A percentile compares a stretch with the other conserved stretches of the same genome.
phyloP scores from a whole-genome alignment of 2,113 vertebrate genomes.

The Calyptommatus sinebrachiatus region DNA sequence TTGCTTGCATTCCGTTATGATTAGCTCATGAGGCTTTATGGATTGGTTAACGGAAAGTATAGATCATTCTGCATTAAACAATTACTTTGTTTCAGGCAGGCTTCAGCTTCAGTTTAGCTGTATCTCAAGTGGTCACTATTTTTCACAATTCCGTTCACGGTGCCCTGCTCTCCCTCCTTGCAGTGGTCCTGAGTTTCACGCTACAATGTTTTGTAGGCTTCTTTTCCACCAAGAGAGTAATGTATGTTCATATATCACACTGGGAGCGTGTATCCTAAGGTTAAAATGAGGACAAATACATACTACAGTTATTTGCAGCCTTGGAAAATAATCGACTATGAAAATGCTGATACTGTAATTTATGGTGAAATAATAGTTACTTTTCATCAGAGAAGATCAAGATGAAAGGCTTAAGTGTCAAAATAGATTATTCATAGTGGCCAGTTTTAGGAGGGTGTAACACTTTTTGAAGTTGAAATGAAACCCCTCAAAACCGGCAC shows the following conservation, averaged over 20 bases:
- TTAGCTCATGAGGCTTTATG: not conserved
- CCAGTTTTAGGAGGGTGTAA: too few species aligned
- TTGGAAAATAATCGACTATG: too few species aligned
- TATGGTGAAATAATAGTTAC: too few species aligned
- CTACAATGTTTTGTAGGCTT: not conserved
- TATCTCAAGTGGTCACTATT: not conserved
- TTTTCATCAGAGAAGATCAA: too few species aligned
- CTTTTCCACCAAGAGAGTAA: rapidly evolving
- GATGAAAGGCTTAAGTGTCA: too few species aligned
- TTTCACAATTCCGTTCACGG: not conserved
- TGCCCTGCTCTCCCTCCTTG: not conserved
- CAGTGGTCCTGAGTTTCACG: not conserved
- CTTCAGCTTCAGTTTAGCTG: not conserved
- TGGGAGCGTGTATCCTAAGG: not conserved
- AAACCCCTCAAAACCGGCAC: too few species aligned
- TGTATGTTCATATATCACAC: not conserved
- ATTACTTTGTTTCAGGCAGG: constrained; percentile 21
- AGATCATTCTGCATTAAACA: rapidly evolving
- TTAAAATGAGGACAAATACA: too few species aligned
- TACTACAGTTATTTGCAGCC: too few species aligned
- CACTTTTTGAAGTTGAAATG: too few species aligned
- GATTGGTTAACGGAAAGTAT: rapidly evolving
- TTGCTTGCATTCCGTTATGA: not conserved
- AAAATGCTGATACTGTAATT: too few species aligned
- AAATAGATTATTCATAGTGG: too few species aligned